These are phyloP conservation scores for Boulengeromyrus knoepffleri DNA, from an alignment of 2,113 vertebrate species.

Conservation along the genomic window DNA sequence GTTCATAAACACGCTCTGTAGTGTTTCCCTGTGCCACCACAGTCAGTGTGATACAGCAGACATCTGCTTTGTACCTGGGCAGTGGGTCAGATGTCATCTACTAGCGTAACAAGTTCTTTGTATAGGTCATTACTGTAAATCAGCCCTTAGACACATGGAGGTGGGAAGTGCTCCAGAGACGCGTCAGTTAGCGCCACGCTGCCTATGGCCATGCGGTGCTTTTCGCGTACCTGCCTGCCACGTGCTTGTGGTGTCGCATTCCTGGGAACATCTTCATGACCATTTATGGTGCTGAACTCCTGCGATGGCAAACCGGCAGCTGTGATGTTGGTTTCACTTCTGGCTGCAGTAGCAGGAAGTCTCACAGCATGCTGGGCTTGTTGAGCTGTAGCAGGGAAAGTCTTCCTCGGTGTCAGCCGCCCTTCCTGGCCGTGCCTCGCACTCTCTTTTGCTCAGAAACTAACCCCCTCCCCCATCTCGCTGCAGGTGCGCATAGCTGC, in stretches of 20 bases:
- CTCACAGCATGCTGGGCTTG: neutral
- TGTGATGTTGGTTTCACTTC: neutral
- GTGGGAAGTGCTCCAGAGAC: neutral
- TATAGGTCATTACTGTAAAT: neutral
- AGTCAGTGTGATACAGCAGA: neutral
- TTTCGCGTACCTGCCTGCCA: neutral
- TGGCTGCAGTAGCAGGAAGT: neutral
- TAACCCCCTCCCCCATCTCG: neutral
- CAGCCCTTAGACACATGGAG: neutral
- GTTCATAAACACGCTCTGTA: neutral
- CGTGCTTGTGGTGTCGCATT: neutral
- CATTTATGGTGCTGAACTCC: neutral
- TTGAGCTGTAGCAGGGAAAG: neutral
- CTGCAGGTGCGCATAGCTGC: conserved; percentile 14
- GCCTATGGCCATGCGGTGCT: neutral
- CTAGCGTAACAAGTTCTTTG: neutral
- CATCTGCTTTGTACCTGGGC: neutral
- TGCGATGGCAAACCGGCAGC: neutral
- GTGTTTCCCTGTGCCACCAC: neutral
- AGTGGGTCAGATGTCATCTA: neutral
- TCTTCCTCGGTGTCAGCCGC: neutral
- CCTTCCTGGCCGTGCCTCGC: neutral
- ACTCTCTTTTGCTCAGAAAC: neutral
- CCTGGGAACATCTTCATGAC: neutral
- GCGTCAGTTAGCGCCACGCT: neutral